phyloP scores from a whole-genome alignment of 2,113 vertebrate genomes.

The Misgurnus anguillicaudatus region DNA sequence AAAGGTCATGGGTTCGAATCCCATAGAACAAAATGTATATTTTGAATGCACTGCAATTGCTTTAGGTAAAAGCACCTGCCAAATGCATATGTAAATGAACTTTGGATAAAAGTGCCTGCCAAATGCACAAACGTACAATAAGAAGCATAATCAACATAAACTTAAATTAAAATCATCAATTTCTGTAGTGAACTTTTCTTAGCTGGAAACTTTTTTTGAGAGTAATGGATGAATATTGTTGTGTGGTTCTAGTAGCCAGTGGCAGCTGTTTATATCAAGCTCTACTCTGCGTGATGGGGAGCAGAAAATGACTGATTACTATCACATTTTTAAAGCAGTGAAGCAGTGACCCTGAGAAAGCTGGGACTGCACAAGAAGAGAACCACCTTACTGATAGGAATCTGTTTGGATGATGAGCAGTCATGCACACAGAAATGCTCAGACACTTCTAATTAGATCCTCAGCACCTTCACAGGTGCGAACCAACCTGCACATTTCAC shows the following conservation, averaged over 20 bases:
- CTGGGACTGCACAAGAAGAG: conserved; percentile 32
- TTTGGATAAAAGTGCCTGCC: too few relatives aligned
- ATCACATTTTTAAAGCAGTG: conserved; percentile 50
- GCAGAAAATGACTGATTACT: conserved; percentile 52
- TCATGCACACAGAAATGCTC: not conserved
- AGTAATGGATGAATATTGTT: not conserved
- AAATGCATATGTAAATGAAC: too few relatives aligned
- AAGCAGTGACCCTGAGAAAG: conserved; percentile 44
- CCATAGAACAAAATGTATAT: too few relatives aligned
- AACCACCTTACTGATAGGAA: conserved; percentile 15
- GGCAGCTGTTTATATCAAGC: conserved; percentile 41
- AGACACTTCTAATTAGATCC: conserved; percentile 11
- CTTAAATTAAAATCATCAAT: not conserved
- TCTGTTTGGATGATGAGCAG: conserved; percentile 27
- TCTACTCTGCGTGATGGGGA: conserved; percentile 18
- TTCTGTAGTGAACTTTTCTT: not conserved
- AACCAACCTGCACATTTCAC: not conserved
- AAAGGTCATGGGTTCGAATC: too few relatives aligned
- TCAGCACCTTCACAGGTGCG: conserved; percentile 8
- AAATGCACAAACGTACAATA: not conserved
- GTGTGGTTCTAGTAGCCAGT: conserved; percentile 3
- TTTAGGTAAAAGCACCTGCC: too few relatives aligned
- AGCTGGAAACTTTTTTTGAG: conserved; percentile 1
- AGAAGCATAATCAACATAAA: not conserved
- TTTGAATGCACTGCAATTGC: too few relatives aligned